These are phyloP conservation scores for Choristoneura rosaceana DNA, from an alignment of 2,888 invertebrate genomes.

Conservation along the genomic window DNA sequence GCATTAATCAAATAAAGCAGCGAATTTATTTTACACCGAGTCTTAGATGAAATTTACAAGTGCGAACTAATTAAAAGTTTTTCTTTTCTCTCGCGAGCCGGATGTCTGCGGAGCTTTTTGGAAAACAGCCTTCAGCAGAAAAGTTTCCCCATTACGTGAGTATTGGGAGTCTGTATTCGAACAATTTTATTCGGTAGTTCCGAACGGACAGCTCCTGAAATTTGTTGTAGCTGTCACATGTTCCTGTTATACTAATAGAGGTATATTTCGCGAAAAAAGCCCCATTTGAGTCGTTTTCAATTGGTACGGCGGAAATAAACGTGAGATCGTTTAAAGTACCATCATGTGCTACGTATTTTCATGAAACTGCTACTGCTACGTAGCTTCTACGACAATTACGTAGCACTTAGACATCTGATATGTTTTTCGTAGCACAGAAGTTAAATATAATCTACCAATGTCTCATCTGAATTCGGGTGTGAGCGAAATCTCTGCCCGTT, in stretches of 20 bases:
- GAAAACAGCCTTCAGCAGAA: constrained; percentile 47
- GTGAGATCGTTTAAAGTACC: background rate
- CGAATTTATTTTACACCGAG: constrained; percentile 30
- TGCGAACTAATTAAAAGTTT: constrained; percentile 53
- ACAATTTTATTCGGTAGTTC: constrained; percentile 25
- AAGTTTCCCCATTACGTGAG: constrained; percentile 49
- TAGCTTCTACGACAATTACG: background rate
- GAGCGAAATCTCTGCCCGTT: background rate
- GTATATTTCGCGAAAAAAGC: background rate
- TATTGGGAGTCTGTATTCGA: constrained; percentile 35
- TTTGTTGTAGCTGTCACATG: constrained; percentile 4
- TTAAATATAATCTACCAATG: too few relatives aligned
- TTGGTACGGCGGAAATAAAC: background rate
- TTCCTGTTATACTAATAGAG: background rate
- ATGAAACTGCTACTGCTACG: background rate
- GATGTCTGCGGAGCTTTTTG: constrained; percentile 48
- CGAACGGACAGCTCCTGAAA: background rate
- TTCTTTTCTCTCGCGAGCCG: constrained; percentile 47
- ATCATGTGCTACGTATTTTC: constrained; percentile 1
- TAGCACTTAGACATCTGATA: background rate
- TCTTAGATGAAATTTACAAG: constrained; percentile 45
- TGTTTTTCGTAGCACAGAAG: background rate
- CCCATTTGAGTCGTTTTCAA: background rate
- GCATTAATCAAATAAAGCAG: constrained; percentile 36
- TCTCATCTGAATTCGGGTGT: background rate